phyloP scores from a whole-genome alignment of 1,140 invertebrate species.

The Drosophila parvula region DNA sequence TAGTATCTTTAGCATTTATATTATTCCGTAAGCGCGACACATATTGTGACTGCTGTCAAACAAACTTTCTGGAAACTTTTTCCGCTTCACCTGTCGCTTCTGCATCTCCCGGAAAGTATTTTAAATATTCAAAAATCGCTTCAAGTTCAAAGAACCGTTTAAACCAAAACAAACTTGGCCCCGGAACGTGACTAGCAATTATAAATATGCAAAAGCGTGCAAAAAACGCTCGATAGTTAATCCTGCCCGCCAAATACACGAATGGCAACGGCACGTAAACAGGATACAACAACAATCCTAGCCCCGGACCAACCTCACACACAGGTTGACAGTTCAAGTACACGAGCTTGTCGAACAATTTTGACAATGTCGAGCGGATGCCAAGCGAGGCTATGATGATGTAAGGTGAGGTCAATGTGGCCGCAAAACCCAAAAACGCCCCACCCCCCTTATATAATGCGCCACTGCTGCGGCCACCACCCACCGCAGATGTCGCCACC shows the following conservation, averaged over 20 bases:
- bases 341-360: conserved; percentile 68
- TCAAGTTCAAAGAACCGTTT: conserved; percentile 40
- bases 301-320: conserved; percentile 5
- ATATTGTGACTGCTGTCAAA: conserved; percentile 5
- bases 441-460: conserved; percentile 47
- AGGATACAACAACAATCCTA: conserved; percentile 29
- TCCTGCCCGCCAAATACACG: conserved; percentile 28
- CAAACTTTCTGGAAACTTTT: neutral
- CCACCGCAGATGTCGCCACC: conserved; percentile 25
- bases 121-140: conserved; percentile 36
- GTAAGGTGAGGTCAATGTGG: conserved; percentile 35
- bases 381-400: conserved; percentile 12
- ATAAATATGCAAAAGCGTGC: conserved; percentile 47
- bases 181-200: conserved; percentile 39
- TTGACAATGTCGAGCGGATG: conserved; percentile 40
- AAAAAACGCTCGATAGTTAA: conserved; percentile 39
- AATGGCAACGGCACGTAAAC: conserved; percentile 32
- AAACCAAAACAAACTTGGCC: conserved; percentile 36
- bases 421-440: conserved; percentile 3
- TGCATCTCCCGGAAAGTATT: conserved; percentile 1
- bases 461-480: conserved; percentile 45
- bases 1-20: neutral
- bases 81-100: neutral
- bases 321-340: conserved; percentile 64
- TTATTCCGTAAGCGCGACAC: neutral